Conservation (phyloP, 2,113 vertebrate genomes). For the Eidolon helvum region DNA sequence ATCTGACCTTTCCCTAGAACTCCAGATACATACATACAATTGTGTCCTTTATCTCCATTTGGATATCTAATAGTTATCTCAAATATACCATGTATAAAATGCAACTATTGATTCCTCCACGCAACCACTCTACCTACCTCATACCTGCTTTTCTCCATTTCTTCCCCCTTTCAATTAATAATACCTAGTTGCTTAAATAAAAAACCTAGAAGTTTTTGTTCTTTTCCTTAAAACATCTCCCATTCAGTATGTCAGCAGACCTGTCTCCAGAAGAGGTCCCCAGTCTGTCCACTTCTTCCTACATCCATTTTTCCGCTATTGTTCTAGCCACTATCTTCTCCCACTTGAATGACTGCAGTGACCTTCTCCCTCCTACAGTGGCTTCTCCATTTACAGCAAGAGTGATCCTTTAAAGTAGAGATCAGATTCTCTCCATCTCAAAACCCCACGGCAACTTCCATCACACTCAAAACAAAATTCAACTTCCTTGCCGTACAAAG, state of each 20-base stretch:
- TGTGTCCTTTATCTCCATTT: not conserved
- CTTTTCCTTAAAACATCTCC: not conserved
- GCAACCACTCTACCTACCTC: not conserved
- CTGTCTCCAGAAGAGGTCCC: not conserved
- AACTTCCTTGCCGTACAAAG: conserved; percentile 9
- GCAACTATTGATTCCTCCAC: not conserved
- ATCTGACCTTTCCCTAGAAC: not conserved
- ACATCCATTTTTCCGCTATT: not conserved
- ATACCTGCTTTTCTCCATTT: not conserved
- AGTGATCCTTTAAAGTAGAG: not conserved
- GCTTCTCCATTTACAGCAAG: not conserved
- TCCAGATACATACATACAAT: not conserved
- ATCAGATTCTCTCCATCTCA: not conserved
- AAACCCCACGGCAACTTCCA: not conserved
- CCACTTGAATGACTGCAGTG: not conserved
- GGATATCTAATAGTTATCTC: not conserved
- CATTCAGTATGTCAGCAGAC: not conserved
- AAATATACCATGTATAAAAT: not conserved
- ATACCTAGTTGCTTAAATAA: not conserved
- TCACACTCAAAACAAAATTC: conserved; percentile 24
- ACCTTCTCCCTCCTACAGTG: not conserved
- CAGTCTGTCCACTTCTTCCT: not conserved
- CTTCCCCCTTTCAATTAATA: not conserved
- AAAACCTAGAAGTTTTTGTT: not conserved
- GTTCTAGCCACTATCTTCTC: not conserved